phyloP scores from a whole-genome alignment of 2,888 invertebrate genomes.

The Nebria brevicollis region DNA sequence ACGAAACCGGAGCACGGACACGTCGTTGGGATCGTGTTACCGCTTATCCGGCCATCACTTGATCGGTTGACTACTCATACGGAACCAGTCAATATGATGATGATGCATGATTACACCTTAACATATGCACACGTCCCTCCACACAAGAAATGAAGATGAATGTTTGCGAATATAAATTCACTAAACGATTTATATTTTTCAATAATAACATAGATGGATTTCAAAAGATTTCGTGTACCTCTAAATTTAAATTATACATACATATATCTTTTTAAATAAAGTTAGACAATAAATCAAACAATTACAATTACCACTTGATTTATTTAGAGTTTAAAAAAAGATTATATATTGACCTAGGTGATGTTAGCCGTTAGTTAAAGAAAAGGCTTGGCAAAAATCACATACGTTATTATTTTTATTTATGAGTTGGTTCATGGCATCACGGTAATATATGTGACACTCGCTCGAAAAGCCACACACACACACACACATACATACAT shows the following conservation, averaged over 20 bases:
- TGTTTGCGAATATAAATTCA: too few relatives aligned
- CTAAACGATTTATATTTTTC: too few relatives aligned
- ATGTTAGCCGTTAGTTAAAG: neutral
- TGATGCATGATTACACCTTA: too few relatives aligned
- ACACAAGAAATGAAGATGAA: too few relatives aligned
- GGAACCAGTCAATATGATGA: neutral
- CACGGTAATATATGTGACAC: neutral
- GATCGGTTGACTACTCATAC: neutral
- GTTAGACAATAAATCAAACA: neutral
- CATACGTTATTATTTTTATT: neutral
- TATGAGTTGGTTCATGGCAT: slow-evolving; percentile 1
- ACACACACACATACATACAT: too few relatives aligned
- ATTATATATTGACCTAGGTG: neutral
- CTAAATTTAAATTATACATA: too few relatives aligned
- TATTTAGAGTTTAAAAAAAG: neutral
- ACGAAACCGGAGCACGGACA: neutral
- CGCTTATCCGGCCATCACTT: neutral
- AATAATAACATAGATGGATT: too few relatives aligned
- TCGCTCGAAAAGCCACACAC: neutral
- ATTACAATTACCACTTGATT: neutral
- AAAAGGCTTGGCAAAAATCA: neutral
- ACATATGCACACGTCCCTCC: too few relatives aligned
- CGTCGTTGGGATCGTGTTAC: neutral
- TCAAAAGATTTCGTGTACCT: too few relatives aligned
- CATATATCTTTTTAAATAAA: too few relatives aligned